These are phyloP conservation scores for Dilophus febrilis DNA, from an alignment of 2,888 invertebrate species.

Conservation along the genomic window DNA sequence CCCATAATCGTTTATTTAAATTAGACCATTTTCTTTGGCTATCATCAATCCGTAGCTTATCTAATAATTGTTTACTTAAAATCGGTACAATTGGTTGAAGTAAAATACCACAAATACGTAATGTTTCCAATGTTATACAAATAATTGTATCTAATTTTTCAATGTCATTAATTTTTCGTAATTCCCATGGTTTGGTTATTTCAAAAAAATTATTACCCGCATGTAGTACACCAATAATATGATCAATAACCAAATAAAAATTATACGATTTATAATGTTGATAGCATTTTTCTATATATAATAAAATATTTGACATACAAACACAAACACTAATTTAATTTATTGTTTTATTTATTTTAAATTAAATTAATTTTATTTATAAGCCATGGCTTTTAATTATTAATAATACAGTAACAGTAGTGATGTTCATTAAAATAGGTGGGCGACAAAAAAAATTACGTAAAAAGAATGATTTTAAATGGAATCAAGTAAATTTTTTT, in stretches of 20 bases:
- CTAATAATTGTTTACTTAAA: slow-evolving; percentile 46
- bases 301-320: no score
- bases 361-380: no score
- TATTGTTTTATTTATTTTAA: no score
- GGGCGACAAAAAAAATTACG: no score
- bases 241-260: slow-evolving; percentile 69
- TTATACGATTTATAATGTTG: slow-evolving; percentile 55
- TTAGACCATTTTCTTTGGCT: slow-evolving; percentile 33
- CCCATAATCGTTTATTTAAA: no score
- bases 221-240: slow-evolving; percentile 55
- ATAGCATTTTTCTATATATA: slow-evolving; percentile 47
- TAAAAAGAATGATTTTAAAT: no score
- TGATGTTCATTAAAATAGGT: no score
- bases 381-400: no score
- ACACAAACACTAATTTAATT: no score
- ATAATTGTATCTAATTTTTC: slow-evolving; percentile 54
- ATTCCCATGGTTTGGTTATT: slow-evolving; percentile 72
- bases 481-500: no score
- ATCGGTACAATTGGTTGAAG: slow-evolving; percentile 76
- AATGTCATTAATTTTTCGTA: slow-evolving; percentile 43
- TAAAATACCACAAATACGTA: slow-evolving; percentile 62
- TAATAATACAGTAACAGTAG: no score
- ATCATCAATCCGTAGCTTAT: slow-evolving; percentile 40
- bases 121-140: slow-evolving; percentile 67
- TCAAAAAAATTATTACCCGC: slow-evolving; percentile 77